Evolutionary conservation across 1,140 invertebrate species (phyloP).

Genomic region (Drosophila arizonae): DNA sequence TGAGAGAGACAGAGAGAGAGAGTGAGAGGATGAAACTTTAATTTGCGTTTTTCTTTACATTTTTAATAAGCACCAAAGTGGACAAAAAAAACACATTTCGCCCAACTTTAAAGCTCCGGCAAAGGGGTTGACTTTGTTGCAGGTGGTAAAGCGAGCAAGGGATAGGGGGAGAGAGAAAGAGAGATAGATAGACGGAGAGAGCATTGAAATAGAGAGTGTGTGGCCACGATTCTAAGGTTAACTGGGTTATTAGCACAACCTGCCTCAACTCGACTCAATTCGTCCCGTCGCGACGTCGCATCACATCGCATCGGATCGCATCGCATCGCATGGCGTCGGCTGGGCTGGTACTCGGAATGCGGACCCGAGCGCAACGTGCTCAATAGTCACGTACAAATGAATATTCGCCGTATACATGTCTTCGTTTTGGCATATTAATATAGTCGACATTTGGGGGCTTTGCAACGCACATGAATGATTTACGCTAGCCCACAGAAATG

Average conservation of each 20-base stretch:
- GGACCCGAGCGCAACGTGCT: slow-evolving; percentile 60
- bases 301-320: not conserved
- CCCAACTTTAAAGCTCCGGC: slow-evolving; percentile 35
- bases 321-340: slow-evolving; percentile 15
- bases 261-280: slow-evolving; percentile 59
- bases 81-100: slow-evolving; percentile 8
- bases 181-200: not conserved
- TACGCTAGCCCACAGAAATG: slow-evolving; percentile 68
- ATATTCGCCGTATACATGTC: slow-evolving; percentile 71
- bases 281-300: slow-evolving; percentile 6
- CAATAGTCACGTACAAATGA: slow-evolving; percentile 80
- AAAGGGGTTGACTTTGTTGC: slow-evolving; percentile 49
- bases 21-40: slow-evolving; percentile 60
- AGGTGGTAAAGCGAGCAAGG: slow-evolving; percentile 38
- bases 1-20: not conserved
- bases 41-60: slow-evolving; percentile 66
- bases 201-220: slow-evolving; percentile 41
- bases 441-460: slow-evolving; percentile 70
- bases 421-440: slow-evolving; percentile 80
- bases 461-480: slow-evolving; percentile 71
- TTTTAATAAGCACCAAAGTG: slow-evolving; percentile 62
- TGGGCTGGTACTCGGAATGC: slow-evolving; percentile 2
- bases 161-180: slow-evolving; percentile 1
- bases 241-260: slow-evolving; percentile 81
- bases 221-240: slow-evolving; percentile 41